Conservation (phyloP, 1,140 invertebrate species). For the Lanistes nyassanus region DNA sequence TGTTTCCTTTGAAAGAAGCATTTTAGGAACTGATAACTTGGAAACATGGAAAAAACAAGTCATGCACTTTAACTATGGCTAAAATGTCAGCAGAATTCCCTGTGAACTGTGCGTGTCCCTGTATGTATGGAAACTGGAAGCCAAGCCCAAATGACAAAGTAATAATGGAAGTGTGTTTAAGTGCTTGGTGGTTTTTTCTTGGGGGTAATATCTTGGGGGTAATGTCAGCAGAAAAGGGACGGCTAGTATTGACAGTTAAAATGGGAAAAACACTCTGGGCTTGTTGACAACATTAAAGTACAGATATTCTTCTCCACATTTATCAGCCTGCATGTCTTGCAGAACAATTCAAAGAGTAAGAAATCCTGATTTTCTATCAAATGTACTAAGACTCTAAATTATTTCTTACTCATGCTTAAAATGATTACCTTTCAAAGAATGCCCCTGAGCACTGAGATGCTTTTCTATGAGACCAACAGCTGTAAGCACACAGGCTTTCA, state of each 20-base stretch:
- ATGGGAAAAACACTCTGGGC: too few relatives aligned
- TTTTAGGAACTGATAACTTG: neutral
- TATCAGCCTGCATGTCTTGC: neutral
- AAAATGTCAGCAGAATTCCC: neutral
- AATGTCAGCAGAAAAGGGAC: too few relatives aligned
- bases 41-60: neutral
- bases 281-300: too few relatives aligned
- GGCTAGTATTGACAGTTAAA: too few relatives aligned
- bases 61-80: neutral
- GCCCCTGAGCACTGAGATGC: neutral
- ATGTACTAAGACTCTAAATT: neutral
- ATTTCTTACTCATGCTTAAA: neutral
- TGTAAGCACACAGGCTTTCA: neutral
- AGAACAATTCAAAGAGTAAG: neutral
- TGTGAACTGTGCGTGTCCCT: too few relatives aligned
- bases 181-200: too few relatives aligned
- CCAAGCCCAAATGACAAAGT: too few relatives aligned
- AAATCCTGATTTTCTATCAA: too few relatives aligned
- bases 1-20: slow-evolving; percentile 1
- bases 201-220: too few relatives aligned
- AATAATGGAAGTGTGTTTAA: too few relatives aligned
- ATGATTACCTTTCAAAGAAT: neutral
- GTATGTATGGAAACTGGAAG: too few relatives aligned
- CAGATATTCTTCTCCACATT: neutral
- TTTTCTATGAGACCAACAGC: neutral